Evolutionary conservation across 2,888 invertebrate species (phyloP).

Genomic region (Marasmarcha lunaedactyla): DNA sequence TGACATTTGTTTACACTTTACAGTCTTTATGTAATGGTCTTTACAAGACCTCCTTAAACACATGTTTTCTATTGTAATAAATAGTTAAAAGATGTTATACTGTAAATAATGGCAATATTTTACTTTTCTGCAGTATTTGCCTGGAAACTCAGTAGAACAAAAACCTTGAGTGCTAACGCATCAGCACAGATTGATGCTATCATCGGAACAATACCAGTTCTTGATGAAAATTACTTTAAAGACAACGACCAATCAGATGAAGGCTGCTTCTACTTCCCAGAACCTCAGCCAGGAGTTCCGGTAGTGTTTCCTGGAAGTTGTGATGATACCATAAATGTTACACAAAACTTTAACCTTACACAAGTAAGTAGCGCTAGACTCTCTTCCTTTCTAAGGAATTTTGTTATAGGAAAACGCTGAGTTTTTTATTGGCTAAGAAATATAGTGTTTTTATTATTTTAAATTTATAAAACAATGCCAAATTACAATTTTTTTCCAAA

Average conservation of each 20-base stretch:
- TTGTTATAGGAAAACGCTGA: no score
- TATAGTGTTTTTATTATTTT: no score
- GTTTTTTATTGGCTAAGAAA: no score
- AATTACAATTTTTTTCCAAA: no score
- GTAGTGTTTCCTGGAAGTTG: conserved; percentile 38
- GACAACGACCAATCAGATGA: conserved; percentile 26
- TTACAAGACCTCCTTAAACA: no score
- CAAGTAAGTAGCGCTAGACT: conserved; percentile 23
- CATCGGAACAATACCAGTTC: conserved; percentile 23
- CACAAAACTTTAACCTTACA: conserved; percentile 22
- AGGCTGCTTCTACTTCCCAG: conserved; percentile 19
- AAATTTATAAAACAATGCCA: no score
- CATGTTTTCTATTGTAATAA: no score
- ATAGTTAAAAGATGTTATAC: no score
- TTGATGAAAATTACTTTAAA: conserved; percentile 29
- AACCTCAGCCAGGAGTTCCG: conserved; percentile 20
- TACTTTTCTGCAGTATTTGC: conserved; percentile 24
- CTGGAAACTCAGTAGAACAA: conserved; percentile 47
- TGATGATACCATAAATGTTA: conserved; percentile 36
- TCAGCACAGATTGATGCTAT: conserved; percentile 23
- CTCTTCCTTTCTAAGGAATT: no score
- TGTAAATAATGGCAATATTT: no score
- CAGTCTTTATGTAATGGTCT: no score
- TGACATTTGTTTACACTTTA: no score
- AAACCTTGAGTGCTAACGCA: conserved; percentile 21